Conservation (phyloP, 1,140 invertebrate genomes). For the Cotesia typhae region DNA sequence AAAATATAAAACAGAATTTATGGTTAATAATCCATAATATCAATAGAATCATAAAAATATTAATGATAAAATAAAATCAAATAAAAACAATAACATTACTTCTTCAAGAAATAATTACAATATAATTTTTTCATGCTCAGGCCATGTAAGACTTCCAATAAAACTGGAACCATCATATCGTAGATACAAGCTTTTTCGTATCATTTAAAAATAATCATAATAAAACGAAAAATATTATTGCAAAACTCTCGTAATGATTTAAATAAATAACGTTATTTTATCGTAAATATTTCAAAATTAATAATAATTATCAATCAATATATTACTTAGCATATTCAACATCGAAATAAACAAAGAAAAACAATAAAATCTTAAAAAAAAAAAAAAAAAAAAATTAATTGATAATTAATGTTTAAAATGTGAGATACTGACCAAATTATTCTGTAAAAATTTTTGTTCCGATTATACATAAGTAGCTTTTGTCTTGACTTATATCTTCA, state of each 20-base stretch:
- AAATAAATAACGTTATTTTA: too few relatives aligned
- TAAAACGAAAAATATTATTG: slow-evolving; percentile 52
- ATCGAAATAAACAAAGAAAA: too few relatives aligned
- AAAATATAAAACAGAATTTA: too few relatives aligned
- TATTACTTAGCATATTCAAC: too few relatives aligned
- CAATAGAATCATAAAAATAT: not conserved
- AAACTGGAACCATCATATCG: slow-evolving; percentile 62
- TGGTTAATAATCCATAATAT: not conserved
- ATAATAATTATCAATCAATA: slow-evolving; percentile 31
- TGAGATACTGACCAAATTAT: too few relatives aligned
- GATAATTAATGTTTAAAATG: too few relatives aligned
- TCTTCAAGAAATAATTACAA: not conserved
- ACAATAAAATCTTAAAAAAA: too few relatives aligned
- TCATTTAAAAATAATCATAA: slow-evolving; percentile 52
- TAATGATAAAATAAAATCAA: too few relatives aligned
- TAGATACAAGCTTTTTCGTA: slow-evolving; percentile 47
- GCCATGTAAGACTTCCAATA: slow-evolving; percentile 57
- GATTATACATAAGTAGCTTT: too few relatives aligned
- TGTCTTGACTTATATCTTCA: too few relatives aligned
- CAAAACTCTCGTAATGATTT: slow-evolving; percentile 28
- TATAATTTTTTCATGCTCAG: not conserved
- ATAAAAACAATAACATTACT: not conserved
- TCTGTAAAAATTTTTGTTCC: not conserved
- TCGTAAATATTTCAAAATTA: too few relatives aligned
- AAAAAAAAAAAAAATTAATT: too few relatives aligned